Conservation (phyloP, 2,113 vertebrate genomes). For the Xerus inauris region DNA sequence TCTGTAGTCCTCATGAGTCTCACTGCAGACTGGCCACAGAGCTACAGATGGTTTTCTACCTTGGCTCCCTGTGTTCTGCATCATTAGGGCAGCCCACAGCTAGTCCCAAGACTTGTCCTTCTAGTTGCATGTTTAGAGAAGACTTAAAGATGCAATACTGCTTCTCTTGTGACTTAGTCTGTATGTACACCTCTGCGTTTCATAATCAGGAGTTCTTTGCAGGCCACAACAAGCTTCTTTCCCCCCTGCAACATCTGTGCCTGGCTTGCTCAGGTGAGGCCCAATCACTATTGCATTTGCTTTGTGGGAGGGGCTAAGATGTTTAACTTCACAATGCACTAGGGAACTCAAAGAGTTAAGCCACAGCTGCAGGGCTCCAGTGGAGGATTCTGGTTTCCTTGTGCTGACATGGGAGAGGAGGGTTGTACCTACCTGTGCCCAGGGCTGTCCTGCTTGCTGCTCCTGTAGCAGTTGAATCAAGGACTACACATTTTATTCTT, state of each 20-base stretch:
- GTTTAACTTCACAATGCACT: neutral
- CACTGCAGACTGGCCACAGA: neutral
- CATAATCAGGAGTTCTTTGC: neutral
- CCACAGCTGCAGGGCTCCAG: neutral
- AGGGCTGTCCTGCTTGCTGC: neutral
- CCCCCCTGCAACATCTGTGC: neutral
- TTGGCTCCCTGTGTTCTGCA: neutral
- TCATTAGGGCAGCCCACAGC: neutral
- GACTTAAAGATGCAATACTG: neutral
- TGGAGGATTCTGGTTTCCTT: neutral
- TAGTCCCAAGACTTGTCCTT: slow-evolving; percentile 12
- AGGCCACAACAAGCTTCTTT: neutral
- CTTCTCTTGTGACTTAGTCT: neutral
- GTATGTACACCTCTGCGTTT: neutral
- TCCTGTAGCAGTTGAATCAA: neutral
- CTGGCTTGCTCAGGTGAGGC: neutral
- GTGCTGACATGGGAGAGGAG: neutral
- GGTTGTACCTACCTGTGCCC: accelerated
- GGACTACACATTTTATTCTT: neutral
- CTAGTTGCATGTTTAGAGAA: slow-evolving; percentile 26
- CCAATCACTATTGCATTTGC: neutral
- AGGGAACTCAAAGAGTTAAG: neutral
- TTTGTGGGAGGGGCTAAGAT: neutral
- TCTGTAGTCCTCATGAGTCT: neutral
- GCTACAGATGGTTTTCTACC: neutral